Evolutionary conservation across 2,113 vertebrate species (phyloP).

Genomic region (Ochotona curzoniae): DNA sequence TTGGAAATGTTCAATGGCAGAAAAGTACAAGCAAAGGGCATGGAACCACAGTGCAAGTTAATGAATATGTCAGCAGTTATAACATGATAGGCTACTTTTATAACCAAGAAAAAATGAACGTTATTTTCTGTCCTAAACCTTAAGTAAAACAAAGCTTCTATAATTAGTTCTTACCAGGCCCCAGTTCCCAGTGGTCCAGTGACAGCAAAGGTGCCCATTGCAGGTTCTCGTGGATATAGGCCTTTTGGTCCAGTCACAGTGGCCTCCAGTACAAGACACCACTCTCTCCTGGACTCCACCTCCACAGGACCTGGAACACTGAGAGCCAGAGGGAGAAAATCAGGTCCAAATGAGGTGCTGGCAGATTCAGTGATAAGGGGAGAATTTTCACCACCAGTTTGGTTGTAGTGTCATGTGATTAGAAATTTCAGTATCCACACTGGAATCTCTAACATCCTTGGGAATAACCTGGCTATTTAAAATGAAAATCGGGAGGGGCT

Average conservation of each 20-base stretch:
- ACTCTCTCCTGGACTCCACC: slow-evolving; percentile 72
- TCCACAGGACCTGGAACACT: slow-evolving; percentile 86
- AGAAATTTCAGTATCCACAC: not conserved
- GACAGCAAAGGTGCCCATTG: slow-evolving; percentile 79
- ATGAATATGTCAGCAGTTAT: not conserved
- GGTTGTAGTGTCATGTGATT: too few species aligned
- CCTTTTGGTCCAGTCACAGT: slow-evolving; percentile 80
- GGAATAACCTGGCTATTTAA: not conserved
- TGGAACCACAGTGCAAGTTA: not conserved
- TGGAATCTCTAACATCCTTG: not conserved
- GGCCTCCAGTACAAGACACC: slow-evolving; percentile 77
- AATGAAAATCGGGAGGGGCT: not conserved
- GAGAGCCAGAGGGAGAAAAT: not conserved
- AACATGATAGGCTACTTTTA: not conserved
- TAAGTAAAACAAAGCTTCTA: not conserved
- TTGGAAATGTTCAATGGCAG: not conserved
- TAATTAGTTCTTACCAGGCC: slow-evolving; percentile 69
- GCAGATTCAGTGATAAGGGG: not conserved
- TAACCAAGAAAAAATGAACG: not conserved
- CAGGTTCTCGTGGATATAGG: slow-evolving; percentile 66
- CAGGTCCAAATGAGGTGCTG: not conserved
- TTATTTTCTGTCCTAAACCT: not conserved
- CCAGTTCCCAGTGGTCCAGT: slow-evolving; percentile 84
- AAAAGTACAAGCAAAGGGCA: not conserved
- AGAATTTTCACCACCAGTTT: not conserved